Percentiles rank a stretch among this genome's conserved stretches.
These are phyloP conservation scores for Drosophila anceps DNA, from an alignment of 2,888 invertebrate species.

Conservation along the genomic window DNA sequence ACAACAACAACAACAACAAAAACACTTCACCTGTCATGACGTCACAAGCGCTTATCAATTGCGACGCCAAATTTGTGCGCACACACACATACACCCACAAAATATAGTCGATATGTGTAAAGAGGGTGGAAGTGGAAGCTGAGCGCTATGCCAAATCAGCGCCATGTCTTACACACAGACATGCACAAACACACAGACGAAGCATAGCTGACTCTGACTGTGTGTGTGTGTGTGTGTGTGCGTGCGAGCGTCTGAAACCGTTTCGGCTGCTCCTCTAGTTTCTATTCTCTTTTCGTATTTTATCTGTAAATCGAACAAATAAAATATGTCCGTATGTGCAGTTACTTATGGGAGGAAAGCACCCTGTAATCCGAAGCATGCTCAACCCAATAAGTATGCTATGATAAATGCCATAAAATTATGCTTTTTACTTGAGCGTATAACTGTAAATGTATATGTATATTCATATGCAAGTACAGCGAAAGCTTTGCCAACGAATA, in stretches of 20 bases:
- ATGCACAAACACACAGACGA: background rate
- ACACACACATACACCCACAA: background rate
- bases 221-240: slow-evolving; percentile 4
- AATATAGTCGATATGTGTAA: background rate
- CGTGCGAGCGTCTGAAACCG: slow-evolving; percentile 1
- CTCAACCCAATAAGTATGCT: slow-evolving; percentile 31
- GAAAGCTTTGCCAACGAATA: background rate
- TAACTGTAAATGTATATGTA: background rate
- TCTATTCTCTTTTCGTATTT: slow-evolving; percentile 18
- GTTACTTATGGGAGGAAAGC: background rate
- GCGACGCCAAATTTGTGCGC: slow-evolving; percentile 33
- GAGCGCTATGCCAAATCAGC: slow-evolving; percentile 24
- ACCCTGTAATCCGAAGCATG: slow-evolving; percentile 1
- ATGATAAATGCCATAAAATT: background rate
- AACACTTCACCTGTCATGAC: slow-evolving; percentile 50
- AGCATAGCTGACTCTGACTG: background rate
- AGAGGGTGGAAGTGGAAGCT: background rate
- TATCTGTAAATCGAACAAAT: slow-evolving; percentile 13
- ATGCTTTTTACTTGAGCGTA: background rate
- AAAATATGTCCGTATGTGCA: background rate
- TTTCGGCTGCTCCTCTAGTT: slow-evolving; percentile 19
- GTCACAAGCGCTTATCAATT: slow-evolving; percentile 52
- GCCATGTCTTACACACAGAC: slow-evolving; percentile 10
- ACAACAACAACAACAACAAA: background rate
- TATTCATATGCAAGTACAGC: background rate